phyloP scores from a whole-genome alignment of 2,888 invertebrate genomes.

The Parascotia fuliginaria region DNA sequence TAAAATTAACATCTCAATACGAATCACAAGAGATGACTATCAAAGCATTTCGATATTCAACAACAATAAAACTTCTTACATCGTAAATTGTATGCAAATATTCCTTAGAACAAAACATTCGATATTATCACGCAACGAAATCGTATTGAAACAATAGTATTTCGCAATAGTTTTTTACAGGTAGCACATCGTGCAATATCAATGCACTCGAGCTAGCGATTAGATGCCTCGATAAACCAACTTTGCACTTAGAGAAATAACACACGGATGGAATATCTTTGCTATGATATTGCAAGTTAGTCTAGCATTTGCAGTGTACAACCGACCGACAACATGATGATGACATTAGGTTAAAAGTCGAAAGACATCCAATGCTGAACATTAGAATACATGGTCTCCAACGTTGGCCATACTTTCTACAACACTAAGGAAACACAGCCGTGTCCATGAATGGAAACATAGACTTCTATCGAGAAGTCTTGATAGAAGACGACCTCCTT shows the following conservation, averaged over 20 bases:
- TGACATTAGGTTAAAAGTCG: too few species aligned
- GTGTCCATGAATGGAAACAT: too few species aligned
- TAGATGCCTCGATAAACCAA: conserved; percentile 66
- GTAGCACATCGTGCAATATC: conserved; percentile 62
- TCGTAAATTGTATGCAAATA: conserved; percentile 41
- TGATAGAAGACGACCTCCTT: too few species aligned
- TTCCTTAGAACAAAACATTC: conserved; percentile 31
- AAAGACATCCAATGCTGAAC: too few species aligned
- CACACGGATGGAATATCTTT: conserved; percentile 8
- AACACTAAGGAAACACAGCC: too few species aligned
- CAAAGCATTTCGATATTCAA: conserved; percentile 28
- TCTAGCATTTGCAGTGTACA: too few species aligned
- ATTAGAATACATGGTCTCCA: too few species aligned
- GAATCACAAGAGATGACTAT: conserved; percentile 28
- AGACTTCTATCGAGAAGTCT: too few species aligned
- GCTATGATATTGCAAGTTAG: too few species aligned
- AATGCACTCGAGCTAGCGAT: conserved; percentile 63
- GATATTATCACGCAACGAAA: conserved; percentile 50
- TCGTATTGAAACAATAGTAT: conserved; percentile 64
- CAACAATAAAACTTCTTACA: conserved; percentile 11
- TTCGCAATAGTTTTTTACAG: conserved; percentile 57
- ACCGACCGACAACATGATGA: too few species aligned
- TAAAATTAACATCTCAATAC: conserved; percentile 8
- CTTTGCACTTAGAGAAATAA: conserved; percentile 30
- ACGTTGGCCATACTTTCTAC: too few species aligned